These are phyloP conservation scores for Nymphalis io DNA, from an alignment of 1,140 invertebrate species.

Conservation along the genomic window DNA sequence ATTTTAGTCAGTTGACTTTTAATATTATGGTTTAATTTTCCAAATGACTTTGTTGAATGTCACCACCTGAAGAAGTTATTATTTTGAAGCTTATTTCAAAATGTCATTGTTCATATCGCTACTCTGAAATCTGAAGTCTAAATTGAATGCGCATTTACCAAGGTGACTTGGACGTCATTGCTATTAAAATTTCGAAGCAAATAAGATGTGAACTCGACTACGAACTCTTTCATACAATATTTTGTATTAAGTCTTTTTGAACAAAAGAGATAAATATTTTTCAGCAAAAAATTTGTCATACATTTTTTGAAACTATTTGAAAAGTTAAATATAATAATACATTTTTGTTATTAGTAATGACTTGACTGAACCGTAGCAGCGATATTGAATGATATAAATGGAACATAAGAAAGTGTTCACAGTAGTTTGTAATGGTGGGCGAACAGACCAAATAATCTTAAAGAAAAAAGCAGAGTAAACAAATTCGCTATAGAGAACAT, in stretches of 20 bases:
- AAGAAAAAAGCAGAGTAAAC: conserved; percentile 27
- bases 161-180: conserved; percentile 32
- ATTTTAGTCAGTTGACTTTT: conserved; percentile 3
- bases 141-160: conserved; percentile 9
- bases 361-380: not conserved
- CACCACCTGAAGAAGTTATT: not conserved
- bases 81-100: conserved; percentile 4
- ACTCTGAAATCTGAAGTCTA: conserved; percentile 18
- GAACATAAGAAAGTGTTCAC: not conserved
- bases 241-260: too few relatives aligned
- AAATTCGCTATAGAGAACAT: conserved; percentile 35
- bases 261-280: too few relatives aligned
- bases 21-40: not conserved
- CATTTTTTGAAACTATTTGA: too few relatives aligned
- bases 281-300: too few relatives aligned
- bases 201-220: conserved; percentile 9
- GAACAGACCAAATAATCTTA: conserved; percentile 18
- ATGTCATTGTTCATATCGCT: conserved; percentile 19
- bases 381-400: not conserved
- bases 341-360: not conserved
- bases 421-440: conserved; percentile 18
- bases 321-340: too few relatives aligned
- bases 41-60: not conserved
- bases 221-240: conserved; percentile 9
- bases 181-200: conserved; percentile 16